Evolutionary conservation across 2,888 invertebrate genomes (phyloP), one percentile per base, ranked within the genome.

Genomic region (Polydrusus tereticollis): DNA sequence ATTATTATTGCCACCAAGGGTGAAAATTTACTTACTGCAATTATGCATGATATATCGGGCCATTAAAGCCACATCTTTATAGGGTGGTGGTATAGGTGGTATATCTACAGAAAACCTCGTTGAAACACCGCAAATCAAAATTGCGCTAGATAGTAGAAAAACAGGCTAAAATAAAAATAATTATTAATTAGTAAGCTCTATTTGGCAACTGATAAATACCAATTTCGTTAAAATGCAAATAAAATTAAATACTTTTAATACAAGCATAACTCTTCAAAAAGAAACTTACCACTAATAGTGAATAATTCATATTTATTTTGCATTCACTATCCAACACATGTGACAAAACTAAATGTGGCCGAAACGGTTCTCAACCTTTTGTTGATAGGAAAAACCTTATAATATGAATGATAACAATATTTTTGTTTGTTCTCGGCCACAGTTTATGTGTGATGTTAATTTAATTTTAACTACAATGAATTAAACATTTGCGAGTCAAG

Each of bases 31-130:
- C 63, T 68, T 87, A 93, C 93, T 89, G 80, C 90, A 88, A 80
- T 90, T 89, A 82, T 92, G 92, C 63, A 93, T 88, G 52, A 93
- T 89, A 80, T 90, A 93, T 87, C 93, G 87, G 7, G 92, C 93
- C 90, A 92, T 91, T 67, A 89, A 85, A 5, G 92, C 90, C 14
- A 88, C 83, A 77, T 92, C 85, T 29, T 87, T 87, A 71, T 89
- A 89, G 58, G 90, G 89, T 3, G 92, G 92, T 5, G 90, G 91
- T 0, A 1, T 14, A 6, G 20, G 8, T 58, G 8, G 1, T 36
- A 8, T 16, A 7, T 6, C 0, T 29, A 57, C 16, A 1, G 14
- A 18, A 50, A 14, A 5, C 1, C 12, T 20, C 8, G 7, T 45
- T 23, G 47, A 21, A 10, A 45, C 2, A 2, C 21, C 23, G n/a